phyloP scores from a whole-genome alignment of 2,113 vertebrate species.

The Gallinago paraguaiae region DNA sequence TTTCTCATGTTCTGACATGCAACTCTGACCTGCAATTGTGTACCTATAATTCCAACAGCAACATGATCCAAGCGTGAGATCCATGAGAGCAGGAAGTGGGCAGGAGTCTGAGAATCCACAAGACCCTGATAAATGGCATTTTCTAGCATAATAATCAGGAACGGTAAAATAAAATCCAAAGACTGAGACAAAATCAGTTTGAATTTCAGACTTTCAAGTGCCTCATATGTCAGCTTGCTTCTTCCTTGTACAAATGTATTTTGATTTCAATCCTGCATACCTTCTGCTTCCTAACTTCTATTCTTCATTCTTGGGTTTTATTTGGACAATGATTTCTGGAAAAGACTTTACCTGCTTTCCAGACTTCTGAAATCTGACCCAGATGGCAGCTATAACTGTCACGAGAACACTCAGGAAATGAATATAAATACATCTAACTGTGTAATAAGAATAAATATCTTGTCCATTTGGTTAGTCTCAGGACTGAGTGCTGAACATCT shows the following conservation, averaged over 20 bases:
- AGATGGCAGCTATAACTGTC: neutral
- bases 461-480: constrained; percentile 7
- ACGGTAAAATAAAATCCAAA: neutral
- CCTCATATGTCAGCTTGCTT: neutral
- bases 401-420: neutral
- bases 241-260: neutral
- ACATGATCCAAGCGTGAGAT: neutral
- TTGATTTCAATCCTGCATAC: neutral
- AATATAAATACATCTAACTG: neutral
- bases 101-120: neutral
- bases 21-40: neutral
- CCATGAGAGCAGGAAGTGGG: neutral
- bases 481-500: constrained; percentile 20
- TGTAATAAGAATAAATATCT: constrained; percentile 18
- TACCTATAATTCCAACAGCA: neutral
- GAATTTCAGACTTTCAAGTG: neutral
- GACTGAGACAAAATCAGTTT: neutral
- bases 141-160: neutral
- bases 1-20: neutral
- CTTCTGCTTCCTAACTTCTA: neutral
- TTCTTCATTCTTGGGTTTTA: neutral
- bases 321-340: neutral
- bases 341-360: neutral
- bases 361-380: neutral
- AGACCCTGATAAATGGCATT: neutral